Evolutionary conservation across 2,113 vertebrate species (phyloP), one percentile per base, ranked within the genome.

Genomic region (Oryzias woworae): DNA sequence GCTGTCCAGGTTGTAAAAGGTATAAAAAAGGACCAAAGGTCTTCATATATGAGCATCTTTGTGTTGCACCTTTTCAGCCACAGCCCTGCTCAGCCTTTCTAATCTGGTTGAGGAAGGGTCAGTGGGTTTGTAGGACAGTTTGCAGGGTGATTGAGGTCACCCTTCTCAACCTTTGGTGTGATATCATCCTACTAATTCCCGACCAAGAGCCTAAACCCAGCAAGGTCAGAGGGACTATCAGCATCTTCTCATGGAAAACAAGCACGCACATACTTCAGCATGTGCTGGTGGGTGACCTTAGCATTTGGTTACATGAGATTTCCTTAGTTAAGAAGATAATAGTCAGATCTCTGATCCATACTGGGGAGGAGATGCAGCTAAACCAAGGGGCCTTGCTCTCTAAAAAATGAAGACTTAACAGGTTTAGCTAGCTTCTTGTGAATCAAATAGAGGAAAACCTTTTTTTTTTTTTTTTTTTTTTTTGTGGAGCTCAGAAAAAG

Each of bases 171-270:
- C 75, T 74, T 64, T 58, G 31, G 58, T 61, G 61, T 69, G 70
- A 81, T 64, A 69, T 80, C 71, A 82, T 54, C 75, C 69, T 31
- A 43, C 42, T 86, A 80, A 83, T 78, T 64, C 80, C 54, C n/a
- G 20, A 80, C n/a, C 64, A 52, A 31, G 62, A 48, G 49, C 53
- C 73, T 86, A 86, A 88, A 81, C 69, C 73, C 64, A 55, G n/a
- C 51, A 64, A 78, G 76, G 82, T 71, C 82, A 85, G 26, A 53
- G 7, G 0, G 50, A 51, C 61, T 18, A 23, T 31, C 48, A 45
- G 43, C 60, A 62, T 71, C 71, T 60, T 71, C 15, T 53, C 51
- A 54, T 10, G 50, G 51, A 71, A 36, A 31, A 67, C 45, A 74
- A 22, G 18, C 43, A 62, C 36, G 48, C 54, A 42, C 61, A 53